phyloP scores from a whole-genome alignment of 2,113 vertebrate species.

The Syrrhaptes paradoxus region DNA sequence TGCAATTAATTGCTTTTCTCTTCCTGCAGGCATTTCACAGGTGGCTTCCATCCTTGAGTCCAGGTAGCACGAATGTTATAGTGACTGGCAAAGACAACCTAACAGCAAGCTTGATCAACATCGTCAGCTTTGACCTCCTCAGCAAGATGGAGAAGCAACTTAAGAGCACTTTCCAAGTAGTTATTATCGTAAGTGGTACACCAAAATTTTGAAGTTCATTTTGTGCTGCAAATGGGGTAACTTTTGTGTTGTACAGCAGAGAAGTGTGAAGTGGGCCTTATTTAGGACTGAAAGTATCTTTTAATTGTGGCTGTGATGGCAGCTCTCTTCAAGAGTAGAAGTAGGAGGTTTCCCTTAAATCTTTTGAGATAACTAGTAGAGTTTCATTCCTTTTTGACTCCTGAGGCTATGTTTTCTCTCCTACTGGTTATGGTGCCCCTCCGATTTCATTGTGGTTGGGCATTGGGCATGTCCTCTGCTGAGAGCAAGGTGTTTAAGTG shows the following conservation, averaged over 20 bases:
- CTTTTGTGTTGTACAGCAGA: neutral
- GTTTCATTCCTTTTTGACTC: neutral
- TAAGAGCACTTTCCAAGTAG: slow-evolving; percentile 83
- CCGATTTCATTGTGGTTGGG: neutral
- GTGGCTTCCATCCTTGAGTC: slow-evolving; percentile 90
- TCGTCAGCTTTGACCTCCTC: slow-evolving; percentile 96
- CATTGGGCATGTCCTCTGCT: neutral
- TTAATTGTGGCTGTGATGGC: neutral
- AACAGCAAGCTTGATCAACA: slow-evolving; percentile 84
- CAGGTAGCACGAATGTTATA: slow-evolving; percentile 86
- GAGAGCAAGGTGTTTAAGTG: neutral
- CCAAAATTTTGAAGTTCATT: neutral
- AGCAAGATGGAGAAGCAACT: slow-evolving; percentile 88
- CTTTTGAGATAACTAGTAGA: neutral
- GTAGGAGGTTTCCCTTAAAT: neutral
- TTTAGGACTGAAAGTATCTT: neutral
- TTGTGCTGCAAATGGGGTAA: neutral
- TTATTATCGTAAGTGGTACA: slow-evolving; percentile 88
- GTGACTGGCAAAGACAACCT: slow-evolving; percentile 87
- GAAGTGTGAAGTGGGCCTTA: neutral
- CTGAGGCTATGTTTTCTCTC: neutral
- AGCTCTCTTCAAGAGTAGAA: neutral
- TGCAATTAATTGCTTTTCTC: neutral
- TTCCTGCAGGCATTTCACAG: slow-evolving; percentile 84
- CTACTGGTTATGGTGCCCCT: neutral